A percentile compares a stretch with the other conserved stretches of the same genome.
Conservation (phyloP, 2,888 invertebrate species). For the Sinotaia quadrata region DNA sequence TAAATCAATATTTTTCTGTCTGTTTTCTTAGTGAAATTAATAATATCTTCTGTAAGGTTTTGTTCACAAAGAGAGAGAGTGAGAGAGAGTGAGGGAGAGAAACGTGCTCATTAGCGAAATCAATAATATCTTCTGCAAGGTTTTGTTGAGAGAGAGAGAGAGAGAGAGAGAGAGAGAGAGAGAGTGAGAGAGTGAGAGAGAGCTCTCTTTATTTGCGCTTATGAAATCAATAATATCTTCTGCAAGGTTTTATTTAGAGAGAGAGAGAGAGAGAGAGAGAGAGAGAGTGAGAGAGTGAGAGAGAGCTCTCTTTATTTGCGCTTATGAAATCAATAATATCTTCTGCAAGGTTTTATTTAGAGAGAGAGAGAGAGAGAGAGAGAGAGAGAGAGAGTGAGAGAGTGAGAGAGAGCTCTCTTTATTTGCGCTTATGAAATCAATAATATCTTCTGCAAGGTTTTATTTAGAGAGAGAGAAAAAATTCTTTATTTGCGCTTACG, state of each 20-base stretch:
- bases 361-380: too few relatives aligned
- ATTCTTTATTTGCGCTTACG: too few relatives aligned
- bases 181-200: background rate
- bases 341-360: too few relatives aligned
- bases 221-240: background rate
- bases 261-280: background rate
- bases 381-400: slow-evolving; percentile 10
- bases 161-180: slow-evolving; percentile 20
- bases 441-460: background rate
- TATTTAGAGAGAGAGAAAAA: background rate
- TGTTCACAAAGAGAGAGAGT: background rate
- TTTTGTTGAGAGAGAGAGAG: slow-evolving; percentile 15
- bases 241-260: background rate
- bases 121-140: too few relatives aligned
- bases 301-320: too few relatives aligned
- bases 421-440: background rate
- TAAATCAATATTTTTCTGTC: background rate
- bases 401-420: background rate
- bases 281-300: slow-evolving; percentile 11
- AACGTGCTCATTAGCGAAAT: too few relatives aligned
- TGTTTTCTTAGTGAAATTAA: background rate
- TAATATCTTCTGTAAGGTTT: background rate
- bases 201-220: too few relatives aligned
- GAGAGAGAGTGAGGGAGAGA: slow-evolving; percentile 18
- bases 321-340: too few relatives aligned